Percentiles rank a stretch among this genome's conserved stretches.
These are phyloP conservation scores for Oeneis ivallda DNA, from an alignment of 2,888 invertebrate species.

Conservation along the genomic window DNA sequence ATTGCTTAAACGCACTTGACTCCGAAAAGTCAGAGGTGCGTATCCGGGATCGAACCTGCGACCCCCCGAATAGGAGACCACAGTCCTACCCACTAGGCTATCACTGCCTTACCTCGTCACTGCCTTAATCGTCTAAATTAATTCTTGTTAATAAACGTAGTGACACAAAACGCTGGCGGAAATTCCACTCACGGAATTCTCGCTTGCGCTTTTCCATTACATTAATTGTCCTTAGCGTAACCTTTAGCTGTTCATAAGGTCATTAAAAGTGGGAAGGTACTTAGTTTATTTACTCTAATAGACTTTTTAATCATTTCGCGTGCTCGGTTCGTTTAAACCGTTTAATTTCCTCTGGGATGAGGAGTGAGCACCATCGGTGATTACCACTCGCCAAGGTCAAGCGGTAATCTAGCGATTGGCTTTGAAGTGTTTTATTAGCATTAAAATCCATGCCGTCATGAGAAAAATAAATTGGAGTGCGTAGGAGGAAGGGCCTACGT, in stretches of 20 bases:
- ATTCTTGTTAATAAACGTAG: no score
- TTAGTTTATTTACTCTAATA: background rate
- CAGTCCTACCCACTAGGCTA: no score
- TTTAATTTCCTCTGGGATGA: constrained; percentile 29
- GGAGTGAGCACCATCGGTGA: constrained; percentile 26
- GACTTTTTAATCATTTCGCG: constrained; percentile 29
- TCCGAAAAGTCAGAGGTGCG: no score
- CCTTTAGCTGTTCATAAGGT: background rate
- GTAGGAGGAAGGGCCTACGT: background rate
- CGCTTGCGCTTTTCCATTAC: no score
- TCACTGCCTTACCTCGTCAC: no score
- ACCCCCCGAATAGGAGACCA: no score
- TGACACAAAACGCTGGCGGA: no score
- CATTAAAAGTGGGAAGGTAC: background rate
- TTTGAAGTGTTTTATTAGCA: constrained; percentile 22
- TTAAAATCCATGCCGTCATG: constrained; percentile 8
- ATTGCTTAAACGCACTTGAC: no score
- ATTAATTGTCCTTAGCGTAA: background rate
- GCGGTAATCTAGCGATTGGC: constrained; percentile 23
- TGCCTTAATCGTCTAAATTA: no score
- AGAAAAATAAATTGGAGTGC: constrained; percentile 14
- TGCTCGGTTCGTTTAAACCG: constrained; percentile 27
- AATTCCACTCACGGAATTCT: no score
- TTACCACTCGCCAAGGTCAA: constrained; percentile 26
- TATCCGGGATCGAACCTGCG: no score